Percentiles rank a stretch among this genome's conserved stretches.
Conservation (phyloP, 2,797 vertebrate genomes). For the Glyptemys insculpta region DNA sequence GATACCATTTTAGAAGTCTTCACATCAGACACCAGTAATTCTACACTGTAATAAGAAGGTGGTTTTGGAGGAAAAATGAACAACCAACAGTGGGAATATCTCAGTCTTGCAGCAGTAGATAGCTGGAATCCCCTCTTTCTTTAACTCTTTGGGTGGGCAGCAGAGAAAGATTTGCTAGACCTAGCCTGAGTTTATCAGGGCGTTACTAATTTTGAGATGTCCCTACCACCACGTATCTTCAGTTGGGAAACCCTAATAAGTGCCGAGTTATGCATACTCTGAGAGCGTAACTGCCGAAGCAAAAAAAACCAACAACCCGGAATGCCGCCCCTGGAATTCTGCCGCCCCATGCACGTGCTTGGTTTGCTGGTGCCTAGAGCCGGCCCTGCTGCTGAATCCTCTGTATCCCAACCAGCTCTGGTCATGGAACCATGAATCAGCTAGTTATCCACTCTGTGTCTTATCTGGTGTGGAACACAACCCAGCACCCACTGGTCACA, state of each 20-base stretch:
- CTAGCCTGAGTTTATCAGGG: constrained; percentile 57
- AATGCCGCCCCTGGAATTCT: too few relatives aligned
- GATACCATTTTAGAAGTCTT: neutral
- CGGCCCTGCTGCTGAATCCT: neutral
- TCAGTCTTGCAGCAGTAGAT: constrained; percentile 42
- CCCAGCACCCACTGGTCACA: neutral
- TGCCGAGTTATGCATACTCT: neutral
- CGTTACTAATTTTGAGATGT: constrained; percentile 29
- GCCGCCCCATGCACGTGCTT: too few relatives aligned
- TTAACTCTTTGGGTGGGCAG: constrained; percentile 68
- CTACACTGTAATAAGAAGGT: neutral
- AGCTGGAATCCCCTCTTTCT: constrained; percentile 28
- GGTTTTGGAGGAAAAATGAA: neutral
- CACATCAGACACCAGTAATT: neutral
- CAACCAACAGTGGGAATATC: neutral
- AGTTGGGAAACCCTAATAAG: neutral
- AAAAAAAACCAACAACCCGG: too few relatives aligned
- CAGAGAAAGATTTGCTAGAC: constrained; percentile 57
- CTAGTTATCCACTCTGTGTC: neutral
- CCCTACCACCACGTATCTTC: constrained; percentile 22
- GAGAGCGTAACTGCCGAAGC: too few relatives aligned
- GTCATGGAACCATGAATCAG: neutral
- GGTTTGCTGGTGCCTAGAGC: too few relatives aligned
- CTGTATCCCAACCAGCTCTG: fast-evolving
- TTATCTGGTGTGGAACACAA: neutral